Conservation (phyloP, 2,113 vertebrate genomes). For the Chionomys nivalis region DNA sequence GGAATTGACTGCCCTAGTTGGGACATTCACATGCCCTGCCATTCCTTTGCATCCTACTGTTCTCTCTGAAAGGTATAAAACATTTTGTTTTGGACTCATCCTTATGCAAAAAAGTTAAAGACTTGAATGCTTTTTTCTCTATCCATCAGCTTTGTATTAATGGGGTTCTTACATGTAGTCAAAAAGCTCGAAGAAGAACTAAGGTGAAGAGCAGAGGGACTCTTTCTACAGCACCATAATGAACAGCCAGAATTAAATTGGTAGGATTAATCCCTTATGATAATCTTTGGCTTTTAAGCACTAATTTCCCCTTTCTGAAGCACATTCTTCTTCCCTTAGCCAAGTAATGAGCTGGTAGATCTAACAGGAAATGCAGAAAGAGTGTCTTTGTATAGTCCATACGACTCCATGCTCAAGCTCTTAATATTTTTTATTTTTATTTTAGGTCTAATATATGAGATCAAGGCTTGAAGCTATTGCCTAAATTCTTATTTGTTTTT, state of each 20-base stretch:
- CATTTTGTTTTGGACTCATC: no score
- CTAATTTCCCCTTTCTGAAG: neutral
- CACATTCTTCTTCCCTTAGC: neutral
- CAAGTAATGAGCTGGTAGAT: neutral
- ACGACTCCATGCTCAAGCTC: neutral
- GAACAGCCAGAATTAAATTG: neutral
- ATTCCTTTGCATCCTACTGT: neutral
- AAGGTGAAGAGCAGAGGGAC: neutral
- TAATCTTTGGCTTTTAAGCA: neutral
- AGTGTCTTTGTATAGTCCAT: neutral
- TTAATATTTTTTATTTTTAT: slow-evolving; percentile 19
- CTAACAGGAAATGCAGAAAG: neutral
- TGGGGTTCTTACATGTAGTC: neutral
- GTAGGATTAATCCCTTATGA: neutral
- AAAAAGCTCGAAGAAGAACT: neutral
- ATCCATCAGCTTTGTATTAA: neutral
- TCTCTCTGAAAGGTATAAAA: neutral
- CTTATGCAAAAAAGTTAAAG: neutral
- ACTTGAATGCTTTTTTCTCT: neutral
- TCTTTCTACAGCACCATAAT: neutral
- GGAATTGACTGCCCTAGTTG: neutral
- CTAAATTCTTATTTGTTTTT: slow-evolving; percentile 17
- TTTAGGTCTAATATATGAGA: neutral
- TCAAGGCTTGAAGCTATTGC: slow-evolving; percentile 21
- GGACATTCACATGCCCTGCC: neutral